A percentile compares a stretch with the other conserved stretches of the same genome.
Conservation (phyloP, 2,797 vertebrate species). For the Periparus ater region DNA sequence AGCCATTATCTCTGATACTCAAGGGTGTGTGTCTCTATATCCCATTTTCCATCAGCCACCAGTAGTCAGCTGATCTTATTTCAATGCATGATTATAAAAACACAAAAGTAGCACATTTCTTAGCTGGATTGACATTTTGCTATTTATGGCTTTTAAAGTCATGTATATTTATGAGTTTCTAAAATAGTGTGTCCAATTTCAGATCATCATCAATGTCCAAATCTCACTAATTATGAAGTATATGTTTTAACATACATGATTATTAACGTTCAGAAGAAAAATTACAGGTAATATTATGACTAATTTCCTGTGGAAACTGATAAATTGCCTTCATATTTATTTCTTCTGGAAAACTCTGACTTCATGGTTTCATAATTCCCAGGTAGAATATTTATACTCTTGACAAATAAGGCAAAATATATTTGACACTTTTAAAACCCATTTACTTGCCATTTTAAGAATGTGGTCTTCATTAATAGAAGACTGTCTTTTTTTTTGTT, state of each 20-base stretch:
- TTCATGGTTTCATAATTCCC: not conserved
- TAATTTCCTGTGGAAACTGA: constrained; percentile 41
- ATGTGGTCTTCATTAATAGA: not conserved
- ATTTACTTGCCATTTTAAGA: not conserved
- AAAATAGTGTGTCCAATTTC: constrained; percentile 59
- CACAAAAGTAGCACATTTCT: constrained; percentile 39
- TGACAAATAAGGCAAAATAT: constrained; percentile 4
- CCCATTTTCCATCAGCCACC: not conserved
- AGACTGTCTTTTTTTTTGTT: not conserved
- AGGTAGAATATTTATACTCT: not conserved
- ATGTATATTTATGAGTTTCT: constrained; percentile 59
- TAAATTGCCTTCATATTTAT: constrained; percentile 41
- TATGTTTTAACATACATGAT: constrained; percentile 30
- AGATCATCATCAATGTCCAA: constrained; percentile 21
- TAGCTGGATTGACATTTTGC: constrained; percentile 26
- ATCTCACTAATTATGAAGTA: constrained; percentile 52
- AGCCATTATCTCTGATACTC: not conserved
- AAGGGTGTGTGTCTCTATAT: not conserved
- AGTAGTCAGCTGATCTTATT: not conserved
- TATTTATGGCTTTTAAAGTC: constrained; percentile 49
- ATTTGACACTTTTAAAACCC: not conserved
- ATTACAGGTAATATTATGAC: constrained; percentile 26
- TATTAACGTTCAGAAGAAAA: constrained; percentile 42
- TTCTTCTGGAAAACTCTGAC: constrained; percentile 33
- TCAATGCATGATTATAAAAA: not conserved